Evolutionary conservation across 2,113 vertebrate species (phyloP).

Genomic region (Atractosteus spatula): DNA sequence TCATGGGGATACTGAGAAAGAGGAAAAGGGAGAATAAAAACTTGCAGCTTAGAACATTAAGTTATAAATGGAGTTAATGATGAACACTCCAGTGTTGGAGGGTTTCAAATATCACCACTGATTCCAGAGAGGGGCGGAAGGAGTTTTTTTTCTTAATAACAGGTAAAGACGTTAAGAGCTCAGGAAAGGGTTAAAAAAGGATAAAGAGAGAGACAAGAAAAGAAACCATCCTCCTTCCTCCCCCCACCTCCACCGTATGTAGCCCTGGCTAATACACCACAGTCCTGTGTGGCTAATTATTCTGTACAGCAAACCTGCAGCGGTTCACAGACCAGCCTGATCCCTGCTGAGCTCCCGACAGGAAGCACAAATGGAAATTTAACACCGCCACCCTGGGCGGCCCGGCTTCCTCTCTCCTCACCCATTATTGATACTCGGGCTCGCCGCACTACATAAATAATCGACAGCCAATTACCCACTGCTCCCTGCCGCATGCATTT

Average conservation of each 20-base stretch:
- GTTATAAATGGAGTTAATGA: too few relatives aligned
- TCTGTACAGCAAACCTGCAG: constrained; percentile 46
- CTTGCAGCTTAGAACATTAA: too few relatives aligned
- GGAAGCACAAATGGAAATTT: constrained; percentile 52
- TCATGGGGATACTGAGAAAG: too few relatives aligned
- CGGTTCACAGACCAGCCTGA: constrained; percentile 55
- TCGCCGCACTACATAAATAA: constrained; percentile 78
- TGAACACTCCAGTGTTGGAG: too few relatives aligned
- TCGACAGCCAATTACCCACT: constrained; percentile 75
- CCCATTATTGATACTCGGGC: constrained; percentile 73
- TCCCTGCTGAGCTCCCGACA: constrained; percentile 54
- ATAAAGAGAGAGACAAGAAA: constrained; percentile 32
- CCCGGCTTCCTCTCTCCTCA: constrained; percentile 52
- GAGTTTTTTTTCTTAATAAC: too few relatives aligned
- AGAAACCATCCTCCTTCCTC: constrained; percentile 23
- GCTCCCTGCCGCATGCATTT: constrained; percentile 72
- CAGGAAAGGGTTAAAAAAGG: constrained; percentile 25
- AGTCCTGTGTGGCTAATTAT: constrained; percentile 73
- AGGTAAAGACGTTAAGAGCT: background rate
- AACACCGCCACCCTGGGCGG: constrained; percentile 58
- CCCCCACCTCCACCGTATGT: constrained; percentile 37
- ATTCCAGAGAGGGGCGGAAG: too few relatives aligned
- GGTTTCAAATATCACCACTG: too few relatives aligned
- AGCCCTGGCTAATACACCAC: constrained; percentile 59
- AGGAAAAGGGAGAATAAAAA: too few relatives aligned